Percentiles rank a stretch among this genome's conserved stretches.
These are phyloP conservation scores for Aulostomus chinensis DNA, from an alignment of 2,797 vertebrate genomes.

Conservation along the genomic window DNA sequence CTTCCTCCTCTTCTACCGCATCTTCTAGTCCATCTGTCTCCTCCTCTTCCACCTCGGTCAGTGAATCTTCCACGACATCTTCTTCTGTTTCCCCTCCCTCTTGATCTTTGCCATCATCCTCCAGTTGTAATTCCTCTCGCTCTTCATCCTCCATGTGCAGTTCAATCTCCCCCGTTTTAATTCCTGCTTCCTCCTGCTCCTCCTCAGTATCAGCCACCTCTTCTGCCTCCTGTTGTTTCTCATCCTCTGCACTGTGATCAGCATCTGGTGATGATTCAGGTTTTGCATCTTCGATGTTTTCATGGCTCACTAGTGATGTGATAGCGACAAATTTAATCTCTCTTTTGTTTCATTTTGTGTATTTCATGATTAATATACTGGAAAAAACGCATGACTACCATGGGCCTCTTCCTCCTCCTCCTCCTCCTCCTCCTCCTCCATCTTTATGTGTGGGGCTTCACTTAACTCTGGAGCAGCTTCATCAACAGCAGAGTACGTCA, in stretches of 20 bases:
- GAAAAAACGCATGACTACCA: conserved; percentile 54
- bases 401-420: conserved; percentile 29
- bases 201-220: conserved; percentile 2
- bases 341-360: background rate
- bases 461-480: conserved; percentile 42
- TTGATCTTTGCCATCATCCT: background rate
- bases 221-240: conserved; percentile 1
- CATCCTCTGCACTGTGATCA: conserved; percentile 8
- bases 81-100: conserved; percentile 2
- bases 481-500: conserved; percentile 51
- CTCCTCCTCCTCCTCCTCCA: too few species aligned
- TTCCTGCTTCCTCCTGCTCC: conserved; percentile 21
- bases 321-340: conserved; percentile 53
- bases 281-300: conserved; percentile 34
- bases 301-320: conserved; percentile 52
- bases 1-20: background rate
- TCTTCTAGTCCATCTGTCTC: background rate
- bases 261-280: conserved; percentile 17
- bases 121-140: background rate
- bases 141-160: background rate
- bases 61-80: too few species aligned
- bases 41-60: too few species aligned
- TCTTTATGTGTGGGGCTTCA: conserved; percentile 6
- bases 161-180: conserved; percentile 1
- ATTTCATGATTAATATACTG: background rate